Percentiles rank a stretch among this genome's conserved stretches.
Evolutionary conservation across 2,113 vertebrate species (phyloP).

Genomic region (Plotosus lineatus): DNA sequence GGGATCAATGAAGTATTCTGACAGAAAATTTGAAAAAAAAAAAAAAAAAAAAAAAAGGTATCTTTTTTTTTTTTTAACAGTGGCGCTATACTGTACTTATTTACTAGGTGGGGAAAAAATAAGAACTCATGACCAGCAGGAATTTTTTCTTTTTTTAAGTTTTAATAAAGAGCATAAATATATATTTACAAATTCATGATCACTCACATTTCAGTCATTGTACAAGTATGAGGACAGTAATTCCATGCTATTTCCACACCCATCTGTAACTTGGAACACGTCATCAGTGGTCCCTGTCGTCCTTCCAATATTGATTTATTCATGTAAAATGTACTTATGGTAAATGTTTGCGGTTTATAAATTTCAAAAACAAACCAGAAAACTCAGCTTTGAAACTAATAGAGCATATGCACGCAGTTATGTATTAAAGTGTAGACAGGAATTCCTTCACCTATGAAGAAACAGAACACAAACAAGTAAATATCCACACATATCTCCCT

Average conservation of each 20-base stretch:
- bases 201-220: background rate
- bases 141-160: no score
- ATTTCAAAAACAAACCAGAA: background rate
- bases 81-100: no score
- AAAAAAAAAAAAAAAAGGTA: no score
- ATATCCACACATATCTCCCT: no score
- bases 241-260: background rate
- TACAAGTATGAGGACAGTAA: background rate
- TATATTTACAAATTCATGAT: slow-evolving; percentile 23
- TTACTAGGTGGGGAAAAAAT: no score
- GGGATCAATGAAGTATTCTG: no score
- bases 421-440: slow-evolving; percentile 57
- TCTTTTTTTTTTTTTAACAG: no score
- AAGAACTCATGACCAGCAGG: background rate
- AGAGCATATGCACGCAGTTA: background rate
- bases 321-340: no score
- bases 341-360: background rate
- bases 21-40: no score
- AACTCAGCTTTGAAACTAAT: background rate
- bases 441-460: slow-evolving; percentile 65
- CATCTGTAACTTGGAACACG: background rate
- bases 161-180: slow-evolving; percentile 18
- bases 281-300: background rate
- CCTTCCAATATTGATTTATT: background rate
- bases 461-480: background rate